These are phyloP conservation scores for Anabas testudineus DNA, from an alignment of 2,797 vertebrate genomes.

Conservation along the genomic window DNA sequence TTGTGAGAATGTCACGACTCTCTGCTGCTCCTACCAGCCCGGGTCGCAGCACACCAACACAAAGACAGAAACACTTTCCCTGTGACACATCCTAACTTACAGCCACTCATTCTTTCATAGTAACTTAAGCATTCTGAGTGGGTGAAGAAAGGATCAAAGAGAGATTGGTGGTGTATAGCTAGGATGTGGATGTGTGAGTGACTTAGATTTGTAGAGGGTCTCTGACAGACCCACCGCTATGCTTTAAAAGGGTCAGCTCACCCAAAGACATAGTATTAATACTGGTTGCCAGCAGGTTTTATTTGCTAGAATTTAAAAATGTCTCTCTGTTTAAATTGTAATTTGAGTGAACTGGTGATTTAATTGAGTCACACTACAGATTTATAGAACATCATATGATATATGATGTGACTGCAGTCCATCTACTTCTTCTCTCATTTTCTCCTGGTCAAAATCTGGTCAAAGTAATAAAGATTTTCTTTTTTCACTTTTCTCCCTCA, in stretches of 20 bases:
- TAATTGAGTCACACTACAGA: neutral
- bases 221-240: slow-evolving; percentile 58
- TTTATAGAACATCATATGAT: neutral
- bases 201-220: slow-evolving; percentile 7
- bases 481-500: slow-evolving; percentile 45
- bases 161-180: slow-evolving; percentile 14
- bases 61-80: slow-evolving; percentile 47
- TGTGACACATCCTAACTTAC: slow-evolving; percentile 53
- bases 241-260: slow-evolving; percentile 5
- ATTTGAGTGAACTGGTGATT: neutral
- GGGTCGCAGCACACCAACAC: slow-evolving; percentile 59
- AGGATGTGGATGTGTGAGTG: slow-evolving; percentile 7
- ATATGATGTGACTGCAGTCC: neutral
- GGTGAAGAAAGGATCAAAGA: slow-evolving; percentile 32
- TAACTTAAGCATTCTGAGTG: slow-evolving; percentile 23
- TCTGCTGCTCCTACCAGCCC: slow-evolving; percentile 56
- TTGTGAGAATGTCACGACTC: slow-evolving; percentile 85
- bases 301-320: neutral
- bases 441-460: slow-evolving; percentile 48
- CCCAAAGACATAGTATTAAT: neutral
- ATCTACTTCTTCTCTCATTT: slow-evolving; percentile 5
- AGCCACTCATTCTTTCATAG: slow-evolving; percentile 39
- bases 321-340: neutral
- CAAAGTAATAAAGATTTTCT: slow-evolving; percentile 60
- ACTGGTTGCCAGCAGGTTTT: neutral